A percentile compares a stretch with the other conserved stretches of the same genome.
Conservation (phyloP, 1,140 invertebrate genomes). For the Trigoniulus corallinus region DNA sequence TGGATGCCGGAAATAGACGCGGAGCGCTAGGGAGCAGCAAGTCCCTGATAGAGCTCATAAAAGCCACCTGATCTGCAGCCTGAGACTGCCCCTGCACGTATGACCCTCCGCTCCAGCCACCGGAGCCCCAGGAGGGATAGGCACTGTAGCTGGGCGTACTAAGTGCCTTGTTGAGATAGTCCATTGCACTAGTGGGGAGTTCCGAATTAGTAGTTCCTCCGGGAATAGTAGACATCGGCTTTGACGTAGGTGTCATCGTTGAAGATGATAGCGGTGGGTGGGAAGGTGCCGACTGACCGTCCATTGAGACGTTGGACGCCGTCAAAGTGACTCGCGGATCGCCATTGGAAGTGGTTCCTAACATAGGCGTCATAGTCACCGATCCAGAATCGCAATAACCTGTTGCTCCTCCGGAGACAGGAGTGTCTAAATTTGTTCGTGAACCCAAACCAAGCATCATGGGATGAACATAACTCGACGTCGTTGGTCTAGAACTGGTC, state of each 20-base stretch:
- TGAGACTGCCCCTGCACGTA: background rate
- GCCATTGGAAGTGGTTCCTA: too few species aligned
- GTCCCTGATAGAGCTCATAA: background rate
- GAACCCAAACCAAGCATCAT: too few species aligned
- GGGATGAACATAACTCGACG: background rate
- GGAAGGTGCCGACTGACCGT: background rate
- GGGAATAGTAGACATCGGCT: background rate
- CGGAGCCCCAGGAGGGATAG: background rate
- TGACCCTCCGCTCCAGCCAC: too few species aligned
- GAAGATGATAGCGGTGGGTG: background rate
- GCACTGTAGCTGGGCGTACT: background rate
- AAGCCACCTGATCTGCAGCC: background rate
- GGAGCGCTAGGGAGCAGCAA: background rate
- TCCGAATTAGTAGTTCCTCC: background rate
- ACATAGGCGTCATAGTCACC: too few species aligned
- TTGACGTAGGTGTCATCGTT: background rate
- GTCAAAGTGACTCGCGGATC: too few species aligned
- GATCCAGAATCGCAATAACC: too few species aligned
- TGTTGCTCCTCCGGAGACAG: too few species aligned
- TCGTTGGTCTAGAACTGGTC: background rate
- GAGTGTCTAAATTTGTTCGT: too few species aligned
- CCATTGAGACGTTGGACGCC: too few species aligned
- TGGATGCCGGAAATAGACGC: background rate
- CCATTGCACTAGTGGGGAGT: conserved; percentile 7
- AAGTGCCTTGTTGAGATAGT: conserved; percentile 8